Evolutionary conservation across 2,113 vertebrate genomes (phyloP).

Genomic region (Chrysochloris asiatica): DNA sequence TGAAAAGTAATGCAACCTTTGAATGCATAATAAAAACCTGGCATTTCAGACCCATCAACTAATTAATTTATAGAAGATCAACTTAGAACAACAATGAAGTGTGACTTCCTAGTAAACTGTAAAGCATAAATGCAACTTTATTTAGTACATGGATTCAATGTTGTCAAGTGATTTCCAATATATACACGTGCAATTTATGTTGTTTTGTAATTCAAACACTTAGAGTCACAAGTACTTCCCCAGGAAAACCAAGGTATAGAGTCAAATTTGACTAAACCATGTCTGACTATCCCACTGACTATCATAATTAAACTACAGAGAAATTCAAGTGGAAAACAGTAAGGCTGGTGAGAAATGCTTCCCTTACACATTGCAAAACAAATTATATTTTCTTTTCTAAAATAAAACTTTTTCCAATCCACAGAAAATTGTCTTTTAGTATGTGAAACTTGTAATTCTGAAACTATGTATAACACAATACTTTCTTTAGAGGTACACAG

Average conservation of each 20-base stretch:
- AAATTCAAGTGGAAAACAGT: slow-evolving; percentile 71
- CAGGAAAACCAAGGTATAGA: slow-evolving; percentile 55
- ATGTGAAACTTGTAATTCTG: background rate
- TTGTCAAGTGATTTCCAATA: slow-evolving; percentile 64
- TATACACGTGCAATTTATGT: slow-evolving; percentile 62
- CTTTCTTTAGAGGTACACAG: background rate
- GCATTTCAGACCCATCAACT: slow-evolving; percentile 71
- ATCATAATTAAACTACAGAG: slow-evolving; percentile 71
- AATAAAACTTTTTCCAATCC: slow-evolving; percentile 54
- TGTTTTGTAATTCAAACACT: slow-evolving; percentile 64
- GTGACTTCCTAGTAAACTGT: slow-evolving; percentile 63
- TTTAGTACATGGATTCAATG: slow-evolving; percentile 62
- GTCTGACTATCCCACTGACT: background rate
- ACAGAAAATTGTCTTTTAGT: slow-evolving; percentile 18
- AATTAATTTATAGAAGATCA: slow-evolving; percentile 80
- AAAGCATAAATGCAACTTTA: slow-evolving; percentile 74
- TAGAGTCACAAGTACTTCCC: slow-evolving; percentile 27
- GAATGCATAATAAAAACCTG: slow-evolving; percentile 80
- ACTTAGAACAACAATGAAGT: slow-evolving; percentile 55
- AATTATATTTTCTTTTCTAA: slow-evolving; percentile 54
- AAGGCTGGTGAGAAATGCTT: slow-evolving; percentile 62
- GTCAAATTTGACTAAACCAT: slow-evolving; percentile 70
- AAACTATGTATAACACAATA: background rate
- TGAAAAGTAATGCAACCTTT: slow-evolving; percentile 77
- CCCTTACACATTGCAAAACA: background rate